Evolutionary conservation across 2,113 vertebrate genomes (phyloP), one percentile per base, ranked within the genome.

Genomic region (Mandrillus leucophaeus): DNA sequence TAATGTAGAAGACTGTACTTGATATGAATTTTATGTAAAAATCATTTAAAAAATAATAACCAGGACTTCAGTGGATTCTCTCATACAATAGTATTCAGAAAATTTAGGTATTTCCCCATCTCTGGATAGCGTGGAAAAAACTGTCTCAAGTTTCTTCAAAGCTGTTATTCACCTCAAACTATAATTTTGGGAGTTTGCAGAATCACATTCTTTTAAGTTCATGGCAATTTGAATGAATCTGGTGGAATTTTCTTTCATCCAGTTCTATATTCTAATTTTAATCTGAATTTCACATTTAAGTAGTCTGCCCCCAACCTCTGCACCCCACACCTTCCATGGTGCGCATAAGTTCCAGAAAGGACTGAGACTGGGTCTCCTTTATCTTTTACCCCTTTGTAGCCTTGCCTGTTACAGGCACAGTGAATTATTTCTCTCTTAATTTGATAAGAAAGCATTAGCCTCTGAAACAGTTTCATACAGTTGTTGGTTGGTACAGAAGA

Each of bases 1-100:
- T 83, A 45, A 81, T 81, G 12, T 93, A 45, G 3, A 88, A 97
- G 66, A 57, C 6, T 92, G 4, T 70, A 40, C 43, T 93, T 95
- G 52, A 79, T 43, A 25, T 48, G n/a, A 90, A 43, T 96, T 95
- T 95, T 95, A 52, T 96, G 87, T 79, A 88, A 82, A 86, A 86
- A 52, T 1, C 30, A 86, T 70, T 88, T 90, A 75, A 50, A 91
- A 94, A 79, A 84, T 57, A 52, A 52, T 25, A 50, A 79, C 7
- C 88, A 66, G 55, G 45, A 35, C 75, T 48, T 88, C 70, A 25
- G 5, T 70, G 20, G 27, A 59, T 81, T 94, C 13, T 76, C 30
- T 27, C 75, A 38, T 64, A 32, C 70, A 64, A 27, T 30, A 52
- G 23, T 27, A 59, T 84, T 57, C 92, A 25, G 64, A 55, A 88